phyloP scores from a whole-genome alignment of 2,113 vertebrate genomes.

The Ovis canadensis region DNA sequence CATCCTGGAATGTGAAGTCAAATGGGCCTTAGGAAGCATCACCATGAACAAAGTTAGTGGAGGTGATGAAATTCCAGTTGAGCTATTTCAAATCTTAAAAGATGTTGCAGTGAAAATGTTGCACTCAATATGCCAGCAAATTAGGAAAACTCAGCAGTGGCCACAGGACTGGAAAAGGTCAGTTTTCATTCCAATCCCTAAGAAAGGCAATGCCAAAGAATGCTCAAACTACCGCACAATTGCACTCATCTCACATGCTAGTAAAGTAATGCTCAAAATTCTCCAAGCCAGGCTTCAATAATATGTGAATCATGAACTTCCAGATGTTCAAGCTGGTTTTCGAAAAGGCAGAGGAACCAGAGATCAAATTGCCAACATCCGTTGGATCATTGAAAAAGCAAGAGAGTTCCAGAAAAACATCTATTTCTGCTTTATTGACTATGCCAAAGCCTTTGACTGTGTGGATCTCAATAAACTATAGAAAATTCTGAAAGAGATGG shows the following conservation, averaged over 20 bases:
- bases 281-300: not conserved
- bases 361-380: rapidly evolving
- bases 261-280: not conserved
- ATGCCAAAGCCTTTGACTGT: not conserved
- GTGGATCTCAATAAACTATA: not conserved
- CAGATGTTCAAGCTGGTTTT: not conserved
- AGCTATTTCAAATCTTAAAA: not conserved
- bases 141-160: not conserved
- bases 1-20: not conserved
- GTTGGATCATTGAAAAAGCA: rapidly evolving
- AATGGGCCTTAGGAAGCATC: not conserved
- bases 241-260: not conserved
- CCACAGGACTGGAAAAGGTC: not conserved
- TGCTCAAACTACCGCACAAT: rapidly evolving
- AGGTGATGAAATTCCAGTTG: not conserved
- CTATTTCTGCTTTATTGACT: not conserved
- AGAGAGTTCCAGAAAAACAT: not conserved
- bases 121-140: not conserved
- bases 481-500: not conserved
- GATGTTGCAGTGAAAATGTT: not conserved
- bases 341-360: not conserved
- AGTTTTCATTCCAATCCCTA: not conserved
- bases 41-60: not conserved
- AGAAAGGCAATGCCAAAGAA: not conserved
- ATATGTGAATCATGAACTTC: not conserved